A percentile compares a stretch with the other conserved stretches of the same genome.
phyloP scores from a whole-genome alignment of 2,888 invertebrate genomes.

The Drosophila paranaensis region DNA sequence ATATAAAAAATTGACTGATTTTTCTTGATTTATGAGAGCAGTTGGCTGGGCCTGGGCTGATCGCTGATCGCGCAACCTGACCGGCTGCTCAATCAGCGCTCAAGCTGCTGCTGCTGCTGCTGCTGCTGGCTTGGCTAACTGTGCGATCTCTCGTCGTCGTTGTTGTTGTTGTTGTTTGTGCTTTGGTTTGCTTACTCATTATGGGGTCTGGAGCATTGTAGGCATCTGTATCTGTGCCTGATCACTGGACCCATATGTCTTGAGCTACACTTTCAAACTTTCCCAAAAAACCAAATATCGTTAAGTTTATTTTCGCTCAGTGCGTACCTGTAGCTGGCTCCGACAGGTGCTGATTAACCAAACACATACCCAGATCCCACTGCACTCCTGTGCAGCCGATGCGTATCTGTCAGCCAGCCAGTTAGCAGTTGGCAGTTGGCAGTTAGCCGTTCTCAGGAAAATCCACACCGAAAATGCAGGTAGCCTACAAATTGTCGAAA shows the following conservation, averaged over 20 bases:
- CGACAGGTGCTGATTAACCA: conserved; percentile 80
- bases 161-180: conserved; percentile 11
- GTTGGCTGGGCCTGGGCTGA: conserved; percentile 28
- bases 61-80: conserved; percentile 42
- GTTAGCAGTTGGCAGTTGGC: conserved; percentile 51
- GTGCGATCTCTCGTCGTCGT: conserved; percentile 28
- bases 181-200: conserved; percentile 57
- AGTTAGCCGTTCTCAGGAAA: conserved; percentile 70
- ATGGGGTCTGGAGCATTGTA: conserved; percentile 19
- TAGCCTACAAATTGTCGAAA: conserved; percentile 78
- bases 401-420: conserved; percentile 79
- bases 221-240: conserved; percentile 50
- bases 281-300: conserved; percentile 56
- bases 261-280: conserved; percentile 71
- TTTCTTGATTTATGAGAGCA: conserved; percentile 78
- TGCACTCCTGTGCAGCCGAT: conserved; percentile 48
- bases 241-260: conserved; percentile 63
- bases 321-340: conserved; percentile 58
- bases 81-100: conserved; percentile 54
- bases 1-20: conserved; percentile 76
- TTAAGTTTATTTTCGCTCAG: conserved; percentile 26
- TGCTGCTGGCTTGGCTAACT: conserved; percentile 15
- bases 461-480: conserved; percentile 73
- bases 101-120: conserved; percentile 2
- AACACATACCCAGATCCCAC: conserved; percentile 63